A percentile compares a stretch with the other conserved stretches of the same genome.
These are phyloP conservation scores for Pogonognathellus flavescens DNA, from an alignment of 1,140 invertebrate genomes.

Conservation along the genomic window DNA sequence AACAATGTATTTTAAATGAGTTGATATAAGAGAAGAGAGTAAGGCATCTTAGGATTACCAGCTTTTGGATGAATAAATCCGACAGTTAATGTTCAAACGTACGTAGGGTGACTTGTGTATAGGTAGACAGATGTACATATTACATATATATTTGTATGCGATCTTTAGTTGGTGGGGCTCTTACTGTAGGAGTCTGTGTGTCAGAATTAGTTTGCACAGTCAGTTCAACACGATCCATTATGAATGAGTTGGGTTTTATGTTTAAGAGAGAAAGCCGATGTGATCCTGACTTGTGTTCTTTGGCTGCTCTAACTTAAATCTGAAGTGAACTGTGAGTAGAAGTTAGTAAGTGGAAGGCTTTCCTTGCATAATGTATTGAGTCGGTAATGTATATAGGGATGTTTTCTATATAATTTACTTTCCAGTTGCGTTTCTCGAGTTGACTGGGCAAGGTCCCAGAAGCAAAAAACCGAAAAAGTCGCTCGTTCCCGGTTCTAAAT, in stretches of 20 bases:
- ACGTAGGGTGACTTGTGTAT: neutral
- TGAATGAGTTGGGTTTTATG: slow-evolving; percentile 20
- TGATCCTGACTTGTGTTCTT: neutral
- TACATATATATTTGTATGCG: neutral
- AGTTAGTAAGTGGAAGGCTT: neutral
- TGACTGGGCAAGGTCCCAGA: slow-evolving; percentile 48
- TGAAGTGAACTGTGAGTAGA: slow-evolving; percentile 24
- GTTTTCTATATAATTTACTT: neutral
- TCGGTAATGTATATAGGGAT: neutral
- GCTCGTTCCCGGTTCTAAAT: slow-evolving; percentile 51
- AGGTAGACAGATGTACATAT: neutral
- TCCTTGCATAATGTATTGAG: slow-evolving; percentile 13
- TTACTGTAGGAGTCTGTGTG: neutral
- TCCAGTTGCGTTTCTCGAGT: slow-evolving; percentile 3
- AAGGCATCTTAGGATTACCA: too few relatives aligned
- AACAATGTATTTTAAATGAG: neutral
- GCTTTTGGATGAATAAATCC: neutral
- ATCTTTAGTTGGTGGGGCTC: too few relatives aligned
- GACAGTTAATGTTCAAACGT: neutral
- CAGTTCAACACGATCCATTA: slow-evolving; percentile 22
- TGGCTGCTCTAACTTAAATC: neutral
- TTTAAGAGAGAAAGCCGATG: slow-evolving; percentile 16
- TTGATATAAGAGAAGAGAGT: too few relatives aligned
- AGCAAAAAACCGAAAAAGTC: slow-evolving; percentile 43
- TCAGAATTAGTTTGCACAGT: slow-evolving; percentile 5